These are phyloP conservation scores for Neodontobutis hainanensis DNA, from an alignment of 2,113 vertebrate genomes.

Conservation along the genomic window DNA sequence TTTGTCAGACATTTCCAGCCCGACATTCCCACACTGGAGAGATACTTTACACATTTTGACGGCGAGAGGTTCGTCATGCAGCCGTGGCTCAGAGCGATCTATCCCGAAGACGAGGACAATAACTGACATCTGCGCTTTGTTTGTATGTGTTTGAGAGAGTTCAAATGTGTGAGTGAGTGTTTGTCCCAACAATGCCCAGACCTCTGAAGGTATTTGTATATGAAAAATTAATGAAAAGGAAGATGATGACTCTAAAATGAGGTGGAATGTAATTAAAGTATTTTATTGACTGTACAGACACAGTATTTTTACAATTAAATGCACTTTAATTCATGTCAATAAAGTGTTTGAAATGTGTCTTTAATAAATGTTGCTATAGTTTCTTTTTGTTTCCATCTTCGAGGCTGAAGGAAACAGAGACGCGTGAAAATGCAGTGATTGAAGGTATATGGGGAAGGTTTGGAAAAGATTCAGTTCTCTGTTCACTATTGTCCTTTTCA, in stretches of 20 bases:
- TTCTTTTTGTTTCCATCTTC: constrained; percentile 80
- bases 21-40: constrained; percentile 74
- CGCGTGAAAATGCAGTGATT: constrained; percentile 80
- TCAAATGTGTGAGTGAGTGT: neutral
- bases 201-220: too few species aligned
- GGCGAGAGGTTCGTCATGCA: constrained; percentile 80
- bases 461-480: neutral
- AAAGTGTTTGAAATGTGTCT: constrained; percentile 7
- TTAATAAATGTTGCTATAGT: constrained; percentile 34
- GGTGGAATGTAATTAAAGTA: neutral
- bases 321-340: constrained; percentile 33
- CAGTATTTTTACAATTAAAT: constrained; percentile 21
- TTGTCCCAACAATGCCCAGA: too few species aligned
- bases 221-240: neutral
- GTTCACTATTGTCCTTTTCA: constrained; percentile 28
- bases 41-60: constrained; percentile 81
- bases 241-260: neutral
- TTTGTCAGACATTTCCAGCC: constrained; percentile 58
- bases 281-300: constrained; percentile 15
- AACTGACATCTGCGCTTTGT: constrained; percentile 11
- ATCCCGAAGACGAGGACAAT: constrained; percentile 71
- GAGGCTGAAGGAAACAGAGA: constrained; percentile 88
- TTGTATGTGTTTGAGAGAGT: neutral
- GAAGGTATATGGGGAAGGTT: constrained; percentile 63
- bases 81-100: constrained; percentile 76